These are phyloP conservation scores for Scaptomyza pallida DNA, from an alignment of 1,140 invertebrate genomes.

Conservation along the genomic window DNA sequence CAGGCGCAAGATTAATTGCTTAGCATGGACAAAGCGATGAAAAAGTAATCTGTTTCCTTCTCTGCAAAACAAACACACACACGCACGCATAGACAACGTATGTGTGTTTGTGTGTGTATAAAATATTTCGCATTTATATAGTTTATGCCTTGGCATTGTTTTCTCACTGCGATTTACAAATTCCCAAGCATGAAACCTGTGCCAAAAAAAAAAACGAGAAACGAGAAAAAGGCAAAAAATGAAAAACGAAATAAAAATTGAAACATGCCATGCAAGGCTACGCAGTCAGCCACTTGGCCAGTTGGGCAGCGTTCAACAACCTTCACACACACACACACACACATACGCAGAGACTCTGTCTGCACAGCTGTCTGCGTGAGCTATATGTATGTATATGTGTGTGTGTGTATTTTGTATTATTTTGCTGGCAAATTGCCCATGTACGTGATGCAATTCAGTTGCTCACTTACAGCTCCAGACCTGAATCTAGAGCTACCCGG, in stretches of 20 bases:
- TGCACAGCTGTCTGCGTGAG: slow-evolving; percentile 27
- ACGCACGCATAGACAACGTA: slow-evolving; percentile 22
- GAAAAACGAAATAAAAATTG: slow-evolving; percentile 19
- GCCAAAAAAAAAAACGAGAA: slow-evolving; percentile 62
- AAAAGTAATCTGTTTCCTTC: slow-evolving; percentile 73
- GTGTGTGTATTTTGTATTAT: slow-evolving; percentile 69
- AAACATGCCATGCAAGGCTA: slow-evolving; percentile 25
- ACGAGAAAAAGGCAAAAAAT: neutral
- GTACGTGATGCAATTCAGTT: slow-evolving; percentile 82
- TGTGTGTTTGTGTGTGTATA: slow-evolving; percentile 28
- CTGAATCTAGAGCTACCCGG: slow-evolving; percentile 13
- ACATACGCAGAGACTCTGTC: slow-evolving; percentile 24
- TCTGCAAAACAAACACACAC: slow-evolving; percentile 16
- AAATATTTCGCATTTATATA: slow-evolving; percentile 82
- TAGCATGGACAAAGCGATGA: slow-evolving; percentile 69
- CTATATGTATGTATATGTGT: slow-evolving; percentile 28
- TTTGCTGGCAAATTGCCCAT: slow-evolving; percentile 79
- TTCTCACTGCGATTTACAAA: slow-evolving; percentile 81
- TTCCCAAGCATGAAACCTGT: slow-evolving; percentile 77
- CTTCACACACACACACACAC: slow-evolving; percentile 41
- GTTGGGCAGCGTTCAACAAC: slow-evolving; percentile 60
- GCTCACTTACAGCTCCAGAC: slow-evolving; percentile 69
- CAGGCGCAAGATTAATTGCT: slow-evolving; percentile 72
- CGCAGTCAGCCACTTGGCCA: slow-evolving; percentile 56
- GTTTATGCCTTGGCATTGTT: slow-evolving; percentile 77